These are phyloP conservation scores for Cephus cinctus DNA, from an alignment of 1,140 invertebrate species.

Conservation along the genomic window DNA sequence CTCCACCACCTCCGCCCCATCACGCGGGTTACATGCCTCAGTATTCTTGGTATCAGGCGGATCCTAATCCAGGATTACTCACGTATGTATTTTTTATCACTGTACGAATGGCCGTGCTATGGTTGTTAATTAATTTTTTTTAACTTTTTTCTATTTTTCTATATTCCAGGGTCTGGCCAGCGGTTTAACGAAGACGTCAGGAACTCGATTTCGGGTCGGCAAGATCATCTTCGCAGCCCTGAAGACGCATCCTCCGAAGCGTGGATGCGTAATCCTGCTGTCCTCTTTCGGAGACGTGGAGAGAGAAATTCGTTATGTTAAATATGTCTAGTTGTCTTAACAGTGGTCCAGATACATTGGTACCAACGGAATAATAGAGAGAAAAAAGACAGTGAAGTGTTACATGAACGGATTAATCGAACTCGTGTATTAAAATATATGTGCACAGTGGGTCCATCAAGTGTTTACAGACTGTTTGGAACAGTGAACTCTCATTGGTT, in stretches of 20 bases:
- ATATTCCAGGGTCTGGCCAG: constrained; percentile 63
- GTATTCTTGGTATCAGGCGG: constrained; percentile 75
- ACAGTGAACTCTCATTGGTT: no score
- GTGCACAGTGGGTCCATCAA: no score
- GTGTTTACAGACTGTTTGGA: no score
- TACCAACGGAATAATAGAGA: no score
- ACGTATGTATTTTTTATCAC: constrained; percentile 62
- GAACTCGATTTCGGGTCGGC: constrained; percentile 10
- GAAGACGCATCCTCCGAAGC: constrained; percentile 23
- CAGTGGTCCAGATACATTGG: no score
- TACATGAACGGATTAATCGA: no score
- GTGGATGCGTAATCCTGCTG: constrained; percentile 28
- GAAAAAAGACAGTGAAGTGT: background rate
- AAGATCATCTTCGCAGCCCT: constrained; percentile 11
- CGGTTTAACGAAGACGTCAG: constrained; percentile 58
- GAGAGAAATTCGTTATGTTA: constrained; percentile 33
- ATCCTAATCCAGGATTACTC: constrained; percentile 69
- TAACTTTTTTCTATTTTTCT: constrained; percentile 25
- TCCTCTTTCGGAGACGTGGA: no score
- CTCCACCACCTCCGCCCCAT: constrained; percentile 51
- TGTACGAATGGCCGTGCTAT: no score
- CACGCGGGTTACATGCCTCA: constrained; percentile 67
- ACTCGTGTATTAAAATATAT: no score
- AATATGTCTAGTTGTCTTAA: constrained; percentile 34
- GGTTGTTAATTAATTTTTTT: constrained; percentile 2